Base-by-base conservation (phyloP, 2,888 invertebrate species). In the Caenorhabditis wallacei region DNA sequence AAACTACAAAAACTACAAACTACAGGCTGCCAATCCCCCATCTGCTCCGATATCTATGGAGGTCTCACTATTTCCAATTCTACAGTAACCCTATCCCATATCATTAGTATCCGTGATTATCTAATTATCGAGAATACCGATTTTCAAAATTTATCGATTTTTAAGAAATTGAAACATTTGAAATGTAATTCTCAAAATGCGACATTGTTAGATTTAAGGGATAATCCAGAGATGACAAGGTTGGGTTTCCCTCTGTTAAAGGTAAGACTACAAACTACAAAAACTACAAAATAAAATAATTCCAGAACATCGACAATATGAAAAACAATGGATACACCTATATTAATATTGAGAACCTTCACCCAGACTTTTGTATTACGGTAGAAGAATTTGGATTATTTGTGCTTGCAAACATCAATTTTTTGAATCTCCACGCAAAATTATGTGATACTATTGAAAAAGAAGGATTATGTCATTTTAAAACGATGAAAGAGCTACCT, bases 91-190 rank as follows among this genome's bases (percentile, higher is more conserved):
- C 7, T 59, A 1, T 40, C 37, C 3, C 13, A 59, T 22, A 5
- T 59, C 1, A 13, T 40, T 37, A 20, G 16, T 22, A 59, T 59
- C 40, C 2, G 40, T 40, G 59, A 35, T 22, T 16, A 13, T 0
- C 2, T 59, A 0, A 16, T 37, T 2, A 40, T 59, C 5, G 10
- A 59, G 11, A 37, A 59, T 16, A 59, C 37, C 22, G 22, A 20
- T 16, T 1, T 59, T 24, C 59, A 59, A 13, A 59, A 59, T 40
- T 13, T 59, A 22, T 59, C 59, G 16, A 37, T 59, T 20, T 22
- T 59, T 10, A 35, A 59, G 16, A 59, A 16, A 22, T 20, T 59
- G 2, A 18, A 40, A 5, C 16, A 2, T 1, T 8, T 59, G n/a
- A 35, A 40, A 40, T 2, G 18, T 35, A 59, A 40, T 40, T 40